Percentiles rank a stretch among this genome's conserved stretches.
phyloP scores from a whole-genome alignment of 1,140 invertebrate genomes.

The Magallana angulata region DNA sequence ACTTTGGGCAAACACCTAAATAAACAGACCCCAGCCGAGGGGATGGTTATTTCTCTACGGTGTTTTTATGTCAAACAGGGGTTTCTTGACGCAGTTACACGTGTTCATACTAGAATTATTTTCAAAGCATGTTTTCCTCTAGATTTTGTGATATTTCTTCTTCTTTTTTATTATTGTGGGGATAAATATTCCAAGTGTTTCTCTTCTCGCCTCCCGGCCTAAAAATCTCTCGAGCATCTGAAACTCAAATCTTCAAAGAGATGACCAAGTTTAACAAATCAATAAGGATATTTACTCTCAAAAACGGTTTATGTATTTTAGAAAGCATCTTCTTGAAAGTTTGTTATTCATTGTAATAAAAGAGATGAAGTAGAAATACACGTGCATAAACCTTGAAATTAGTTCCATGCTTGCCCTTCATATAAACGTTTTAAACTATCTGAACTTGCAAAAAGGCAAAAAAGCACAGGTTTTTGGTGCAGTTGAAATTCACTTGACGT shows the following conservation, averaged over 20 bases:
- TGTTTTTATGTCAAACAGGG: conserved; percentile 35
- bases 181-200: conserved; percentile 34
- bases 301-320: conserved; percentile 31
- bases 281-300: not conserved
- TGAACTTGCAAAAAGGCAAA: not conserved
- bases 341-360: conserved; percentile 34
- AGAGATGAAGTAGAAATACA: not conserved
- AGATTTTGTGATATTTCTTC: conserved; percentile 17
- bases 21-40: conserved; percentile 1
- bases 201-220: not conserved
- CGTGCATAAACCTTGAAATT: conserved; percentile 11
- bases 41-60: conserved; percentile 10
- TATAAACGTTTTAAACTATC: not conserved
- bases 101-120: conserved; percentile 24
- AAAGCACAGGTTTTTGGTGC: not conserved
- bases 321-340: conserved; percentile 31
- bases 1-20: conserved; percentile 33
- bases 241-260: conserved; percentile 1
- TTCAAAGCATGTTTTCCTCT: conserved; percentile 30
- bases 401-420: not conserved
- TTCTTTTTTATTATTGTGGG: conserved; percentile 2
- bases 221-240: conserved; percentile 11
- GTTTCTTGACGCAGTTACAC: conserved; percentile 27
- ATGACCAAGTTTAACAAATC: conserved; percentile 25
- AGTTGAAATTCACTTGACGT: not conserved